Evolutionary conservation across 2,888 invertebrate species (phyloP), one percentile per base, ranked within the genome.

Genomic region (Urechis unicinctus): DNA sequence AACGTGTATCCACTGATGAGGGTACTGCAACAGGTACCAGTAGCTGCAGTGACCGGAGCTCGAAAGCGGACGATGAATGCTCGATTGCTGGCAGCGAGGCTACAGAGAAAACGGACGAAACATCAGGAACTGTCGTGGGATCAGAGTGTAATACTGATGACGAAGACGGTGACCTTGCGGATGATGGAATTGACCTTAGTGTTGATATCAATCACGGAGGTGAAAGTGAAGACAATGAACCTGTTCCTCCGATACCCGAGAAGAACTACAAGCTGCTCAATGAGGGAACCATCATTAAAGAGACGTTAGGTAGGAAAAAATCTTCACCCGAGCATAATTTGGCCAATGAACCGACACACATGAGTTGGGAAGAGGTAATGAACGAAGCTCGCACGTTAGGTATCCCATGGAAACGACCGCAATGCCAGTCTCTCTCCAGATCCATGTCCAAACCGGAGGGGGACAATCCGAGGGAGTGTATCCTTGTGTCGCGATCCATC

Each of bases 341-440:
- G 21, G 56, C 47, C n/a, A 45, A 46, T 4, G 59, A 59, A 43
- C 57, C 60, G 13, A 61, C 57, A 13, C 63, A 63, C 52, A 63
- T 63, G 63, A 57, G 55, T 22, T 55, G 59, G 58, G 63, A 61
- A 17, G 63, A 63, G 30, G 56, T 63, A 5, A 57, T 60, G 61
- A 30, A 56, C 30, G 61, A 63, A 42, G 63, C 63, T 25, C 56
- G 56, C 22, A 53, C 41, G 29, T 46, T 58, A 4, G 63, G 63
- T 13, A 61, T 63, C 48, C 63, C 63, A 9, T 56, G 61, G 41
- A 56, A 41, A 29, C 25, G 25, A 24, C 59, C 59, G 17, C 9
- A 43, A 1, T 5, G 9, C 24, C 9, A 9, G 5, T 9, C 17
- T 0, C 24, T 9, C 25, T 25, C 48, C 6, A 26, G 28, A 3